Evolutionary conservation across 2,888 invertebrate species (phyloP).

Genomic region (Crepidodera aurea): DNA sequence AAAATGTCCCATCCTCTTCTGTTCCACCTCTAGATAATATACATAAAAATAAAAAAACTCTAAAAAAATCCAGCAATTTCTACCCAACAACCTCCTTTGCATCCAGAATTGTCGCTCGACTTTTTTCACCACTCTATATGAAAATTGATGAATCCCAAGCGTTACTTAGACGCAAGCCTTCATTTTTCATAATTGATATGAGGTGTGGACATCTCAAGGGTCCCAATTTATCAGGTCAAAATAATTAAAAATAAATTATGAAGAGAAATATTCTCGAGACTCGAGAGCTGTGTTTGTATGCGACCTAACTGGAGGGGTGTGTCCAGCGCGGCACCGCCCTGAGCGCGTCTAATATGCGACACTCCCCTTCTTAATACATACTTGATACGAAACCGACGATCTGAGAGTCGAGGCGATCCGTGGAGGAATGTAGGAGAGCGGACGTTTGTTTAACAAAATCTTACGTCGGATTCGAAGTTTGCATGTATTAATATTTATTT

Average conservation of each 20-base stretch:
- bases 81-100: background rate
- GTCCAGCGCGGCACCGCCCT: conserved; percentile 51
- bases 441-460: background rate
- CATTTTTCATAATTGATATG: conserved; percentile 41
- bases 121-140: conserved; percentile 8
- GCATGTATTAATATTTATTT: too few relatives aligned
- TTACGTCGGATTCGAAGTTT: too few relatives aligned
- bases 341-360: conserved; percentile 47
- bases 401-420: background rate
- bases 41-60: too few relatives aligned
- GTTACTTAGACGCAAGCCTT: conserved; percentile 30
- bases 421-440: background rate
- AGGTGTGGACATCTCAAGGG: conserved; percentile 41
- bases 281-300: conserved; percentile 25
- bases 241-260: conserved; percentile 50
- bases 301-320: conserved; percentile 49
- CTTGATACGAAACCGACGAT: conserved; percentile 49
- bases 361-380: conserved; percentile 51
- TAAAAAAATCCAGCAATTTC: too few relatives aligned
- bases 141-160: conserved; percentile 35
- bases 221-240: conserved; percentile 44
- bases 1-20: too few relatives aligned
- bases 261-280: conserved; percentile 43
- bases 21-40: too few relatives aligned
- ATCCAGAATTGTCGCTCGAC: background rate